Evolutionary conservation across 1,140 invertebrate genomes (phyloP).

Genomic region (Grapholita molesta): DNA sequence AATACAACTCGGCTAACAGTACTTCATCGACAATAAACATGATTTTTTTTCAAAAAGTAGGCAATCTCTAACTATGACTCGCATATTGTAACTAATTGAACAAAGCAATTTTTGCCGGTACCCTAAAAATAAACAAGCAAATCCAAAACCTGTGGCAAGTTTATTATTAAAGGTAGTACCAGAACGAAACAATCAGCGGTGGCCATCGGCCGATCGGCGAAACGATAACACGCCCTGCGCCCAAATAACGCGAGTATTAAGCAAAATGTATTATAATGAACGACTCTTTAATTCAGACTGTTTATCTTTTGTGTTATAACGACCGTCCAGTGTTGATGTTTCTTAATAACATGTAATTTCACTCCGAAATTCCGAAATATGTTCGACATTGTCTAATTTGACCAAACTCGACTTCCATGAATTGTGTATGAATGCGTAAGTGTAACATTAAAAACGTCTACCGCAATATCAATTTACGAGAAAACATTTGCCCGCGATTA

Average conservation of each 20-base stretch:
- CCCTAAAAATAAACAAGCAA: slow-evolving; percentile 16
- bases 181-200: slow-evolving; percentile 55
- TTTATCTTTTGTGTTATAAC: slow-evolving; percentile 73
- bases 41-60: background rate
- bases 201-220: slow-evolving; percentile 51
- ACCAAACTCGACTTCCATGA: slow-evolving; percentile 42
- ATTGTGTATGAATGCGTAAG: slow-evolving; percentile 43
- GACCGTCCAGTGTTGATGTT: slow-evolving; percentile 68
- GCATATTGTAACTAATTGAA: background rate
- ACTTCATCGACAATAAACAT: background rate
- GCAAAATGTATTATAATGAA: slow-evolving; percentile 66
- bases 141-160: slow-evolving; percentile 15
- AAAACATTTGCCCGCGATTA: slow-evolving; percentile 55
- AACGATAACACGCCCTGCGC: slow-evolving; percentile 54
- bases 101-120: slow-evolving; percentile 8
- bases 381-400: slow-evolving; percentile 58
- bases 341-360: slow-evolving; percentile 75
- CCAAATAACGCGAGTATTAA: slow-evolving; percentile 66
- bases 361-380: slow-evolving; percentile 60
- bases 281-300: slow-evolving; percentile 65
- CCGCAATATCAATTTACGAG: slow-evolving; percentile 30
- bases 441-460: slow-evolving; percentile 1
- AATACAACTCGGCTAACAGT: background rate
- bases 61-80: background rate
- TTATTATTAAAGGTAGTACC: slow-evolving; percentile 26